Conservation (phyloP, 2,888 invertebrate genomes). For the Liopterus haemorrhoidalis region DNA sequence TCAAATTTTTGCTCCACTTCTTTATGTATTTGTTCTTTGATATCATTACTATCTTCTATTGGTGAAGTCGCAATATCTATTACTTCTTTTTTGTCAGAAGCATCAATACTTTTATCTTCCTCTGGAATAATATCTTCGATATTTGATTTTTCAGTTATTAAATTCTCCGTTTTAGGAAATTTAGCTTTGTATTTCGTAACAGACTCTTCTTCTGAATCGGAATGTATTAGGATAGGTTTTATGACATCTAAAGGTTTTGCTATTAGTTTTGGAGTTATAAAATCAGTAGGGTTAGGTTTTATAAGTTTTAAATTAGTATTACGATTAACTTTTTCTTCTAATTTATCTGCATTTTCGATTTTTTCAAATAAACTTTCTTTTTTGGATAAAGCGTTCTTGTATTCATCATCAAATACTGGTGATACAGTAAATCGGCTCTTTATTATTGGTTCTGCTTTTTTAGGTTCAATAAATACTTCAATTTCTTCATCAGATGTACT, state of each 20-base stretch:
- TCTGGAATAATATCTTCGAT: constrained; percentile 23
- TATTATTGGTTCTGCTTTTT: constrained; percentile 20
- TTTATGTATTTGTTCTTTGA: constrained; percentile 29
- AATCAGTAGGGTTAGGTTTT: constrained; percentile 54
- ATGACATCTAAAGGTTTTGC: constrained; percentile 50
- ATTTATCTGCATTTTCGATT: constrained; percentile 35
- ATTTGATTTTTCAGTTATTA: constrained; percentile 29
- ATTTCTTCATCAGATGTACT: constrained; percentile 35
- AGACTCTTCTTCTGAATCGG: constrained; percentile 51
- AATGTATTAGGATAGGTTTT: constrained; percentile 45
- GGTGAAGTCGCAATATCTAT: constrained; percentile 3
- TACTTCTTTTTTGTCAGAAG: constrained; percentile 18
- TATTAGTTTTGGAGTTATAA: constrained; percentile 54
- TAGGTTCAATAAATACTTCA: constrained; percentile 34
- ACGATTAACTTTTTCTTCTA: constrained; percentile 12
- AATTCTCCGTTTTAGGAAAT: constrained; percentile 33
- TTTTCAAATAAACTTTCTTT: constrained; percentile 30
- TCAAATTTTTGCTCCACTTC: constrained; percentile 43
- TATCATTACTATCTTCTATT: constrained; percentile 23
- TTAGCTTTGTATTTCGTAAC: constrained; percentile 41
- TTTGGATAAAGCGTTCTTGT: constrained; percentile 26
- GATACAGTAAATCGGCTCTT: constrained; percentile 37
- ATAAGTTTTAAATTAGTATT: constrained; percentile 45
- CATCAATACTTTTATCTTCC: constrained; percentile 29
- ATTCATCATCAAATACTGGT: constrained; percentile 35